Conservation (phyloP, 2,113 vertebrate species). For the Esox niger region DNA sequence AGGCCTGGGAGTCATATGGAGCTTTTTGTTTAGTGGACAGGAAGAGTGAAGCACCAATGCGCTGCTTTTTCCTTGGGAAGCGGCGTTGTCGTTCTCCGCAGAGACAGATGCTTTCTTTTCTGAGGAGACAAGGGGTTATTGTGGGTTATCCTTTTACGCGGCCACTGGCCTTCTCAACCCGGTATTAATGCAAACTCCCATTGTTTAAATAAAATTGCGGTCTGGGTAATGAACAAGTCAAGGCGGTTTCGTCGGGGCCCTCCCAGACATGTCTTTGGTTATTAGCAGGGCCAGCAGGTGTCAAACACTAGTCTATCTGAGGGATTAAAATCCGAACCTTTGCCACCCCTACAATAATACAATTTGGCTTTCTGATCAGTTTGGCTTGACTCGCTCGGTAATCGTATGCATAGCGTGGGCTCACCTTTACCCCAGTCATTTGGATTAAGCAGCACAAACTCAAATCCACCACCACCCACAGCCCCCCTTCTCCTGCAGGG, state of each 20-base stretch:
- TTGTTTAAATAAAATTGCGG: not conserved
- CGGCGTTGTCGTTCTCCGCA: slow-evolving; percentile 17
- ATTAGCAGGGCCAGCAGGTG: slow-evolving; percentile 7
- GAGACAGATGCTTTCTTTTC: slow-evolving; percentile 24
- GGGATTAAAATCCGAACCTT: slow-evolving; percentile 1
- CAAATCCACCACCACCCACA: slow-evolving; percentile 23
- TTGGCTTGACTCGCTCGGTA: not conserved
- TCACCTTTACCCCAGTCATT: slow-evolving; percentile 5
- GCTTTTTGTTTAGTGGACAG: slow-evolving; percentile 45
- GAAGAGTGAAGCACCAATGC: slow-evolving; percentile 24
- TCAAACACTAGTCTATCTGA: slow-evolving; percentile 14
- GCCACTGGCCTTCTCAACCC: not conserved
- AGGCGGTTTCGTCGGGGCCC: not conserved
- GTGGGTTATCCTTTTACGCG: no score
- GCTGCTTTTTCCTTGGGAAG: slow-evolving; percentile 57
- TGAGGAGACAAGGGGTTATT: slow-evolving; percentile 28
- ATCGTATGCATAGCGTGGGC: not conserved
- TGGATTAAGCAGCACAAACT: slow-evolving; percentile 25
- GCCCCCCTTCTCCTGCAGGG: not conserved
- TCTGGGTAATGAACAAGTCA: not conserved
- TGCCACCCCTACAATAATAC: slow-evolving; percentile 1
- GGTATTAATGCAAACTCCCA: not conserved
- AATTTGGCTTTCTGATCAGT: slow-evolving; percentile 10
- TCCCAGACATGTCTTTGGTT: slow-evolving; percentile 1
- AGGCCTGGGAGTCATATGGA: slow-evolving; percentile 38